phyloP scores from a whole-genome alignment of 30 jellyfish, hydroid and myxozoan genomes.

The Aurelia coerulea region DNA sequence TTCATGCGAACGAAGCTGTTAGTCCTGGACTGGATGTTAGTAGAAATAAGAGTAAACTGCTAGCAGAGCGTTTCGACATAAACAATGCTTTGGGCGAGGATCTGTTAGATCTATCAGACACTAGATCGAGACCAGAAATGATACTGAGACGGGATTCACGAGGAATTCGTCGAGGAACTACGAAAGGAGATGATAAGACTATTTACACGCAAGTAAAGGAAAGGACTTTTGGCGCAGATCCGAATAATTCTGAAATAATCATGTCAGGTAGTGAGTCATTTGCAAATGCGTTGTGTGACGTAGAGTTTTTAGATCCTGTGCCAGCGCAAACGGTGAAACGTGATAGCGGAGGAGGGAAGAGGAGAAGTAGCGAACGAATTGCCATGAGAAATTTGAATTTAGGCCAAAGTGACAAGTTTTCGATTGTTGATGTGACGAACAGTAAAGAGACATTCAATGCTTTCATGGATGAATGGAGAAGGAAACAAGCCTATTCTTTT shows the following conservation, averaged over 20 bases:
- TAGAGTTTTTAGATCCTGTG: not conserved
- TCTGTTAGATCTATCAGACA: too few species aligned
- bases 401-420: conserved; percentile 41
- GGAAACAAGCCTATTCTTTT: conserved; percentile 53
- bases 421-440: conserved; percentile 75
- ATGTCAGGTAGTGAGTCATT: conserved; percentile 56
- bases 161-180: too few species aligned
- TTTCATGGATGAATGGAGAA: conserved; percentile 73
- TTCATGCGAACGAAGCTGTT: too few species aligned
- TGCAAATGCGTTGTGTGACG: conserved; percentile 33
- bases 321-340: not conserved
- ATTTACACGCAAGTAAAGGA: not conserved
- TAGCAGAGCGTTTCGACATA: too few species aligned
- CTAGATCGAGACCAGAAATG: too few species aligned
- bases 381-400: not conserved
- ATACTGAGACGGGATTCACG: too few species aligned
- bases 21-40: too few species aligned
- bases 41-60: too few species aligned
- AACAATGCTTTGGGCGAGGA: too few species aligned
- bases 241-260: conserved; percentile 5
- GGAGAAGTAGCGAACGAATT: conserved; percentile 53
- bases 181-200: too few species aligned
- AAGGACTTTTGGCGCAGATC: not conserved
- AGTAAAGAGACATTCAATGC: conserved; percentile 44
- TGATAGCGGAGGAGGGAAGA: not conserved